Base-by-base conservation (phyloP, 2,888 invertebrate species). In the Drosophila sordidula region DNA sequence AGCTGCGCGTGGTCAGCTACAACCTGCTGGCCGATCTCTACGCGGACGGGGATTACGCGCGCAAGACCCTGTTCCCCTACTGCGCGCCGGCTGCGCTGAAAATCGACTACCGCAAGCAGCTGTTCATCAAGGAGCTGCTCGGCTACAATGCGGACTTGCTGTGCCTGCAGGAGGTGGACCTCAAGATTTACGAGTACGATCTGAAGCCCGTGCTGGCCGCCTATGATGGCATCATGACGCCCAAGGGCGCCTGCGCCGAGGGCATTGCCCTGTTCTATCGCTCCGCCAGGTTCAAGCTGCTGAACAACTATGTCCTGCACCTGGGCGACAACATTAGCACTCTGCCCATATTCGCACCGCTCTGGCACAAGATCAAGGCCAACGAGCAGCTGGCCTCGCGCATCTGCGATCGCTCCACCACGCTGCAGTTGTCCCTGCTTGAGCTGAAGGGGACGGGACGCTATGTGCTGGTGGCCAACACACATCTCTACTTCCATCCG, bases 401-500 rank as follows among this genome's bases (percentile, higher is more conserved):
- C 58, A 92, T 97, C 67, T 90, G 94, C 54, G 93, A 94, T 50
- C 93, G 95, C 75, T 94, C 95, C 36, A 96, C 96, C n/a, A 94
- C 94, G 6, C 49, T 64, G n/a, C 84, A 94, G 92, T 76, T 93
- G 14, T 93, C 93, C 32, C 90, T 94, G 58, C 91, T 97, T 32
- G 93, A 94, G 79, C 94, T 94, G 2, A 90, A 93, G 70, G 94
- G 94, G 12, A 93, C 93, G 63, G 92, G 93, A 3, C 92, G 95
- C 80, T 92, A 95, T 58, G 82, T 97, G 36, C 89, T 97, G 38
- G 93, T 95, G 72, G 98, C 95, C 14, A 98, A 98, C 90, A 98
- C 97, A 1, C 99, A 99, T 93, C 93, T 99, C 49, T 99, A 97
- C 93, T 99, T 98, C 89, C 97, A 97, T 91, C 98, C 98, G 0